phyloP scores from a whole-genome alignment of 2,113 vertebrate species.

The Erinaceus europaeus region DNA sequence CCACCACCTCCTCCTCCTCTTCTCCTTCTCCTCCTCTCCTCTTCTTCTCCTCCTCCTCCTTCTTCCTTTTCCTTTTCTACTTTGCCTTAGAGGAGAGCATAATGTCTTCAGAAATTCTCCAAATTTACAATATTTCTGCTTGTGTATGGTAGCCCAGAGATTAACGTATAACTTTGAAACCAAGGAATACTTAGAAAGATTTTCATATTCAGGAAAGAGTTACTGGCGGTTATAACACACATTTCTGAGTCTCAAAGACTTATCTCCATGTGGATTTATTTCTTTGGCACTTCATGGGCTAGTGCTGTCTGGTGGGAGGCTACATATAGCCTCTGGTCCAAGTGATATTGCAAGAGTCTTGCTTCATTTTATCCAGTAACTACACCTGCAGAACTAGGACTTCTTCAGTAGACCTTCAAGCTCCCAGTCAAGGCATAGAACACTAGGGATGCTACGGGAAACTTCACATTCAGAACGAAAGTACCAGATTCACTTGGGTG shows the following conservation, averaged over 20 bases:
- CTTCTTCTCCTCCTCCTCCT: no score
- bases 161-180: not conserved
- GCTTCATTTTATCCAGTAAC: not conserved
- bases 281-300: not conserved
- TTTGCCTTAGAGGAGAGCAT: not conserved
- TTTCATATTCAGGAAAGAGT: not conserved
- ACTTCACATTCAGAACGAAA: not conserved
- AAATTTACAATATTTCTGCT: not conserved
- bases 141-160: not conserved
- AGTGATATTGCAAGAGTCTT: not conserved
- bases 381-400: not conserved
- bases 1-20: not conserved
- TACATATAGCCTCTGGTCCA: not conserved
- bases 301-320: not conserved
- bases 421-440: not conserved
- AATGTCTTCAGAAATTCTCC: not conserved
- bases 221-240: not conserved
- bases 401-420: not conserved
- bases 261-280: no score
- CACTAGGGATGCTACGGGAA: not conserved
- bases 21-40: no score
- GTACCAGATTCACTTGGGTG: not conserved
- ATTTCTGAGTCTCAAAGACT: not conserved
- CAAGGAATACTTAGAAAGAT: not conserved
- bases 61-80: not conserved